Conservation (phyloP, 2,113 vertebrate species). For the Uria aalge region DNA sequence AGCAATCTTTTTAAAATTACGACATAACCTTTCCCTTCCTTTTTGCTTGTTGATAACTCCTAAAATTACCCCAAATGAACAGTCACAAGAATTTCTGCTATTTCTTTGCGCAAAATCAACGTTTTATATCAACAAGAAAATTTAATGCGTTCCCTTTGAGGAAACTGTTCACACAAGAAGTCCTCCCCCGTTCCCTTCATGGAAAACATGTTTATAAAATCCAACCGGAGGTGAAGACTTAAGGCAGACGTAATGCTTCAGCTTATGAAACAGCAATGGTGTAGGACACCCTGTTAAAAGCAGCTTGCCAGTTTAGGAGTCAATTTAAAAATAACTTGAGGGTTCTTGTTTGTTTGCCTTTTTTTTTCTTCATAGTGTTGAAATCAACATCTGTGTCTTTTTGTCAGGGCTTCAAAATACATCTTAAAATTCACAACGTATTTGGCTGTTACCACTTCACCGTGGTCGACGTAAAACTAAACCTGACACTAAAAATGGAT, state of each 20-base stretch:
- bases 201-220: not conserved
- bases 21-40: not conserved
- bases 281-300: not conserved
- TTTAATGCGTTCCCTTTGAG: not conserved
- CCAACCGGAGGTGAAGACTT: not conserved
- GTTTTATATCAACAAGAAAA: not conserved
- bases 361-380: not conserved
- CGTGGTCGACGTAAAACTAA: fast-evolving
- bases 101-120: not conserved
- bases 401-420: not conserved
- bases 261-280: not conserved
- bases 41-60: not conserved
- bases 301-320: not conserved
- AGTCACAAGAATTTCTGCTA: not conserved
- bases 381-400: not conserved
- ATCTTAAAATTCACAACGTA: not conserved
- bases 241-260: not conserved
- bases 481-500: not conserved
- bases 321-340: not conserved
- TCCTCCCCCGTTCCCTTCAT: not conserved
- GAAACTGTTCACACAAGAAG: not conserved
- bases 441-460: not conserved
- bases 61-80: not conserved
- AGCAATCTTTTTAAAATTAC: not conserved
- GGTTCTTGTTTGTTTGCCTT: not conserved